A percentile compares a stretch with the other conserved stretches of the same genome.
phyloP scores from a whole-genome alignment of 1,140 invertebrate species.

The Rhynchophorus ferrugineus region DNA sequence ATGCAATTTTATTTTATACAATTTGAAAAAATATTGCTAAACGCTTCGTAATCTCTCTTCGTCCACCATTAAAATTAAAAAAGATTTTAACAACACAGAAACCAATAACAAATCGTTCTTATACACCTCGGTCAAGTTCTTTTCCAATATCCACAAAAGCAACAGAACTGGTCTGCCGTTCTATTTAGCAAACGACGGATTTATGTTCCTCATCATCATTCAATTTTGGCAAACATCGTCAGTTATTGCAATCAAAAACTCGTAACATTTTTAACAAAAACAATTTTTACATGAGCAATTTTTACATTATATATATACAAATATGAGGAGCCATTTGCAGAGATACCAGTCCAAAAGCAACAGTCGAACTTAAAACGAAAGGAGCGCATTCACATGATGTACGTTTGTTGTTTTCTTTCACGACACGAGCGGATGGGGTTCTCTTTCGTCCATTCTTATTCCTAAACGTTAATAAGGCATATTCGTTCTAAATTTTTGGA shows the following conservation, averaged over 20 bases:
- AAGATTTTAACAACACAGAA: constrained; percentile 37
- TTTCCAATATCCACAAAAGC: neutral
- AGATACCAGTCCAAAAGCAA: constrained; percentile 23
- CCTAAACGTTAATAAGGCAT: no score
- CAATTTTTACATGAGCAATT: constrained; percentile 43
- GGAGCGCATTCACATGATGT: constrained; percentile 10
- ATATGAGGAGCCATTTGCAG: constrained; percentile 28
- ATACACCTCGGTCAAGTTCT: constrained; percentile 8
- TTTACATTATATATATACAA: constrained; percentile 41
- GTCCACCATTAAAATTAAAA: constrained; percentile 36
- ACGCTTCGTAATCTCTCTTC: constrained; percentile 39
- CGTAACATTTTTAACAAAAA: constrained; percentile 37
- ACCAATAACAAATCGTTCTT: constrained; percentile 24
- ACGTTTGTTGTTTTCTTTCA: no score
- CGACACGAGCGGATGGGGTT: no score
- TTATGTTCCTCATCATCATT: neutral
- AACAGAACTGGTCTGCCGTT: constrained; percentile 6
- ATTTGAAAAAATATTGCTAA: constrained; percentile 43
- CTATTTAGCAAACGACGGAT: constrained; percentile 13
- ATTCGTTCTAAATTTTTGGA: no score
- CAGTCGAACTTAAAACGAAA: constrained; percentile 29
- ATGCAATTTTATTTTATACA: constrained; percentile 38
- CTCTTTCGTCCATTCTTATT: no score
- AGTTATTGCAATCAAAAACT: constrained; percentile 17
- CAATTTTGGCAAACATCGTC: constrained; percentile 2